Evolutionary conservation across 1,140 invertebrate genomes (phyloP).

Genomic region (Ephestia elutella): DNA sequence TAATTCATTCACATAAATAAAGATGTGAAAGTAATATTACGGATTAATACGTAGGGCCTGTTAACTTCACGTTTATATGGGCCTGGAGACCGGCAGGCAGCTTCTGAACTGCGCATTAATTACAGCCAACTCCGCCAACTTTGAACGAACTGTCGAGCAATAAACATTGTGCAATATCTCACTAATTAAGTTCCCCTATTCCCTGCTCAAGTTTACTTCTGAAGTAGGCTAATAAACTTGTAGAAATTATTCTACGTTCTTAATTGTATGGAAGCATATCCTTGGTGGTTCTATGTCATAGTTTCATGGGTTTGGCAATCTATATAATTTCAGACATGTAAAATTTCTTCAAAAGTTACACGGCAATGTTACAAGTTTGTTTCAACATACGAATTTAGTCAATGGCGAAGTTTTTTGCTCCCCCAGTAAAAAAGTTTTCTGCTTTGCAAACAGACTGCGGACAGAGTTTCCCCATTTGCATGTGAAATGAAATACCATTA

Average conservation of each 20-base stretch:
- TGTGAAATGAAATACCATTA: constrained; percentile 38
- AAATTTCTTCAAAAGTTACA: not conserved
- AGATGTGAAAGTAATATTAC: constrained; percentile 8
- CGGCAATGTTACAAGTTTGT: constrained; percentile 16
- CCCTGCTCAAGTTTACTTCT: constrained; percentile 17
- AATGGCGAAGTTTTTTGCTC: constrained; percentile 22
- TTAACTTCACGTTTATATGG: constrained; percentile 32
- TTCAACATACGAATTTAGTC: constrained; percentile 19
- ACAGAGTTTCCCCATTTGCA: constrained; percentile 29
- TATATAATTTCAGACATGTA: not conserved
- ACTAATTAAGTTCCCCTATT: constrained; percentile 38
- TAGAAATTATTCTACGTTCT: not conserved
- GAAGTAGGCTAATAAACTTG: constrained; percentile 1
- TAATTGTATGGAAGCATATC: too few relatives aligned
- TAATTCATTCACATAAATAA: constrained; percentile 7
- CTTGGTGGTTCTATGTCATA: not conserved
- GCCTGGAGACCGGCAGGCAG: constrained; percentile 17
- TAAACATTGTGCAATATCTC: constrained; percentile 41
- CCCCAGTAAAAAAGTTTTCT: constrained; percentile 30
- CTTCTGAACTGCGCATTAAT: constrained; percentile 41
- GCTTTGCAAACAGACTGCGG: constrained; percentile 31
- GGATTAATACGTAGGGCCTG: constrained; percentile 19
- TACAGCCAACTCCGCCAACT: constrained; percentile 31
- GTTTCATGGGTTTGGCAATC: too few relatives aligned
- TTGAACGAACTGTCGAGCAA: constrained; percentile 35